These are phyloP conservation scores for Caloenas nicobarica DNA, from an alignment of 2,113 vertebrate genomes.

Conservation along the genomic window DNA sequence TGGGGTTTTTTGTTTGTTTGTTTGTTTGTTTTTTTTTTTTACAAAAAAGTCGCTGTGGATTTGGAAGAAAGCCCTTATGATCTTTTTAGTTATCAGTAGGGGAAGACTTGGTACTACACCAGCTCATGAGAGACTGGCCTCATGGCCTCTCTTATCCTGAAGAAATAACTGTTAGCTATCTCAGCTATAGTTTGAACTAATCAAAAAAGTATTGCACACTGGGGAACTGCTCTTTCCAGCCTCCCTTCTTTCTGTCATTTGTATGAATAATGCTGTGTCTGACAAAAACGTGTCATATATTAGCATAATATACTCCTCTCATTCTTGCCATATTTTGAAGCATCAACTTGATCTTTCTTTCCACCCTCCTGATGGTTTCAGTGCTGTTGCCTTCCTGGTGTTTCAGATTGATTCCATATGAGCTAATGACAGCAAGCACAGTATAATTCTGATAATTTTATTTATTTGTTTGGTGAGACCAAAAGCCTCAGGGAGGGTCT, in stretches of 20 bases:
- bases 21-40: neutral
- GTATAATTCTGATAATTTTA: neutral
- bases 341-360: neutral
- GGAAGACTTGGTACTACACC: neutral
- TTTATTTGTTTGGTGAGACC: neutral
- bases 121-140: neutral
- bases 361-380: neutral
- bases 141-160: neutral
- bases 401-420: neutral
- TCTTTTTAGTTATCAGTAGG: neutral
- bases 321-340: neutral
- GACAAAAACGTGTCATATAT: neutral
- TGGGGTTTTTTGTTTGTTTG: no score
- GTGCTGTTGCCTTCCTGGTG: neutral
- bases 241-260: slow-evolving; percentile 23
- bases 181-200: neutral
- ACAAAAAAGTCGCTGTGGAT: neutral
- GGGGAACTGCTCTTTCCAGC: slow-evolving; percentile 39
- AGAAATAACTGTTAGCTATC: neutral
- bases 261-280: neutral
- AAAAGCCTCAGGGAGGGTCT: neutral
- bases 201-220: slow-evolving; percentile 20
- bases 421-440: neutral
- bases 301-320: neutral
- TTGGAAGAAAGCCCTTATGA: neutral